These are phyloP conservation scores for Musca domestica DNA, from an alignment of 1,140 invertebrate species.

Conservation along the genomic window DNA sequence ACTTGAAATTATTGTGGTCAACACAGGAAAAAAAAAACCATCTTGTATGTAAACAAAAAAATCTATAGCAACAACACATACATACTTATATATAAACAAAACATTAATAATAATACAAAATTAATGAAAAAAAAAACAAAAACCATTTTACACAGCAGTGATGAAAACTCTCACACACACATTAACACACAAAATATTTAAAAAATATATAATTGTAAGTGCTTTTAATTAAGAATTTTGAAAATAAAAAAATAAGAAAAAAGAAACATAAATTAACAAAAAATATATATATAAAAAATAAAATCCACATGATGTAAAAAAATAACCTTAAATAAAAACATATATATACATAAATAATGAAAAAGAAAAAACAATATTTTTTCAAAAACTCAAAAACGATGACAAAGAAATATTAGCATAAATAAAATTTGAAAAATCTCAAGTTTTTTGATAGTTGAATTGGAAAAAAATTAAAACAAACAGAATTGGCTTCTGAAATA, in stretches of 20 bases:
- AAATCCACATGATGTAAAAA: background rate
- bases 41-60: no score
- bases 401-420: background rate
- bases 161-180: background rate
- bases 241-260: background rate
- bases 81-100: no score
- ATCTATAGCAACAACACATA: no score
- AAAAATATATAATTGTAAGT: conserved; percentile 20
- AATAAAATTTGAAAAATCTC: no score
- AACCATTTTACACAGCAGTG: background rate
- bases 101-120: no score
- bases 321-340: conserved; percentile 5
- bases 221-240: conserved; percentile 14
- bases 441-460: no score
- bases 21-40: no score
- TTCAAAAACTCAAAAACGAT: background rate
- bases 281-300: conserved; percentile 13
- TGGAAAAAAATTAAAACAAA: no score
- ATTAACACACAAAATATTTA: conserved; percentile 14
- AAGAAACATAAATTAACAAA: background rate
- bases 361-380: conserved; percentile 3
- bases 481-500: no score
- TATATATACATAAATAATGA: background rate
- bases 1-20: no score
- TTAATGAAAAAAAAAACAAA: no score